Conservation (phyloP, 2,888 invertebrate species). For the Elysia crispata region DNA sequence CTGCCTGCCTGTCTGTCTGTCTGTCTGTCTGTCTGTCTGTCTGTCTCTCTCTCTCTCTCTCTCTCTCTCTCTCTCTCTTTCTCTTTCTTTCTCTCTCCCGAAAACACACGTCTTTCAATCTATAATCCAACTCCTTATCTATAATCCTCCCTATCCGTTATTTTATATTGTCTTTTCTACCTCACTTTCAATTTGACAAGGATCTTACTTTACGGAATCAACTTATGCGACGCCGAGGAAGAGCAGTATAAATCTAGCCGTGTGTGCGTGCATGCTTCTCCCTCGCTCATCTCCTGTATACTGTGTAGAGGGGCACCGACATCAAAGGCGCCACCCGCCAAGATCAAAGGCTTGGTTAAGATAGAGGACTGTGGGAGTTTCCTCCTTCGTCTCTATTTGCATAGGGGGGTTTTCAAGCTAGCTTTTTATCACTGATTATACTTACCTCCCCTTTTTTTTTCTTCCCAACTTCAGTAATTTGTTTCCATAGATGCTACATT, state of each 20-base stretch:
- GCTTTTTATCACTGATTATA: background rate
- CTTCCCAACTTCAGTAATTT: background rate
- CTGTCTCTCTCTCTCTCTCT: too few relatives aligned
- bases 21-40: too few relatives aligned
- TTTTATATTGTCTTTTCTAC: background rate
- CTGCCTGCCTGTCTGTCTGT: too few relatives aligned
- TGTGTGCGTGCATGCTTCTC: background rate
- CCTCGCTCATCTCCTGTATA: background rate
- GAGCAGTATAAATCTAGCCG: background rate
- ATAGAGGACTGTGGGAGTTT: constrained; percentile 15
- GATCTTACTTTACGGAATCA: background rate
- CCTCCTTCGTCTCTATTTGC: background rate
- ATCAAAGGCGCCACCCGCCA: background rate
- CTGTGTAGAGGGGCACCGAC: background rate
- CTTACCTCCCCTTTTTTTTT: constrained; percentile 1
- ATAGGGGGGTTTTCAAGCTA: background rate
- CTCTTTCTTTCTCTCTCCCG: constrained; percentile 22
- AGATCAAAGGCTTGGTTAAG: background rate
- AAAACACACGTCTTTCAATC: background rate
- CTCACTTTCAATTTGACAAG: background rate
- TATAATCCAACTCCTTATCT: background rate
- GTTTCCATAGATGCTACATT: too few relatives aligned
- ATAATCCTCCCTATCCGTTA: background rate
- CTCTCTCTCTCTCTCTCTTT: background rate
- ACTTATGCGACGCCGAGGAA: background rate